A percentile compares a stretch with the other conserved stretches of the same genome.
phyloP scores from a whole-genome alignment of 2,888 invertebrate genomes.

The Drosophila borealis region DNA sequence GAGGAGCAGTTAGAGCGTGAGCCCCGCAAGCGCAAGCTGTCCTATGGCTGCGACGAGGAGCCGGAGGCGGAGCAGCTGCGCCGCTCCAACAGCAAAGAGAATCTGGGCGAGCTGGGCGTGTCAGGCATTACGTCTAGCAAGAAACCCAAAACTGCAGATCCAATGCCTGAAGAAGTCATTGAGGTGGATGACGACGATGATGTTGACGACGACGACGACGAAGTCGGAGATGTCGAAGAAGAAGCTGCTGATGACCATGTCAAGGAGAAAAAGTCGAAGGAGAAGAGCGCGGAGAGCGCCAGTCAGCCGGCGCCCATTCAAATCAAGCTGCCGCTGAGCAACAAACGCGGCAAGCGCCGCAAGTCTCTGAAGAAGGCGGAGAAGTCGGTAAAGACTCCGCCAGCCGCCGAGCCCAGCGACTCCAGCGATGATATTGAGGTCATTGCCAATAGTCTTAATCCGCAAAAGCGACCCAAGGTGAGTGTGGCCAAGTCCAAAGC shows the following conservation, averaged over 20 bases:
- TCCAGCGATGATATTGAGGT: conserved; percentile 76
- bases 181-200: conserved; percentile 32
- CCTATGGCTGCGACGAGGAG: conserved; percentile 56
- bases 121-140: conserved; percentile 22
- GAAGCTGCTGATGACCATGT: neutral
- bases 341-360: conserved; percentile 72
- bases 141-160: conserved; percentile 43
- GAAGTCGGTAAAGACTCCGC: neutral
- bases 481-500: neutral
- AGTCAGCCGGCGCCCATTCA: conserved; percentile 46
- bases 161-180: conserved; percentile 33
- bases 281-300: conserved; percentile 2
- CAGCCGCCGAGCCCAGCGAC: conserved; percentile 38
- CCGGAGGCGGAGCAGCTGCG: conserved; percentile 32
- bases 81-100: conserved; percentile 65
- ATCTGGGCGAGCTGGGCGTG: conserved; percentile 31
- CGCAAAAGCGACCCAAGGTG: conserved; percentile 73
- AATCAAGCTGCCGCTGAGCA: conserved; percentile 79
- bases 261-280: neutral
- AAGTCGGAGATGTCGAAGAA: neutral
- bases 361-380: conserved; percentile 54
- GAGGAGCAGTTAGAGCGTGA: conserved; percentile 30
- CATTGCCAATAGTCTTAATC: conserved; percentile 65
- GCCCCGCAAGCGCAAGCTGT: conserved; percentile 81
- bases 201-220: neutral